These are phyloP conservation scores for Pseudococcus jackbeardsleyi DNA, from an alignment of 2,888 invertebrate genomes.

Conservation along the genomic window DNA sequence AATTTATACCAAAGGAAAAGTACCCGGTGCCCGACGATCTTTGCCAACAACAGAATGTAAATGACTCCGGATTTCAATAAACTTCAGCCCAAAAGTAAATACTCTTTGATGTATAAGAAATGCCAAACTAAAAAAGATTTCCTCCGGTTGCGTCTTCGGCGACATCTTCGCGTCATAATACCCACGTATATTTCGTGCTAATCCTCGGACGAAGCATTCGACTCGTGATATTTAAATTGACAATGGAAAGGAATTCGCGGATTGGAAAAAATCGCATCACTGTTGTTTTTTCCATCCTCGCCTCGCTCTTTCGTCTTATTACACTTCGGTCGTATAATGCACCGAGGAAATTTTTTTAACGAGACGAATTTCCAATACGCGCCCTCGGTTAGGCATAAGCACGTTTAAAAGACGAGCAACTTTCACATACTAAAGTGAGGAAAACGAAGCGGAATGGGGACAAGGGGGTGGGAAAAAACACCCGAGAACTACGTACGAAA, in stretches of 20 bases:
- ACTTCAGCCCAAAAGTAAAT: constrained; percentile 63
- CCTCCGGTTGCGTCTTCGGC: background rate
- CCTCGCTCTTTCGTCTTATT: background rate
- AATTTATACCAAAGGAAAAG: constrained; percentile 14
- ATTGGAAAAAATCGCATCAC: background rate
- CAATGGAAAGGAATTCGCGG: background rate
- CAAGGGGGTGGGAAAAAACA: background rate
- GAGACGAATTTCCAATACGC: background rate
- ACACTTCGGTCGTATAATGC: background rate
- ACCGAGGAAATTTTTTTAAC: background rate
- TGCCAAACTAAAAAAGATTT: background rate
- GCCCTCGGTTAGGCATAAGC: background rate
- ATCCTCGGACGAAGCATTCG: background rate
- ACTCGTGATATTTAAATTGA: background rate
- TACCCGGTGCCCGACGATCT: background rate
- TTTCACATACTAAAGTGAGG: background rate
- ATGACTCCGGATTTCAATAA: constrained; percentile 60
- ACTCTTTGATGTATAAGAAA: constrained; percentile 57
- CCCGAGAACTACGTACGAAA: background rate
- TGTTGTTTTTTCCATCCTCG: background rate
- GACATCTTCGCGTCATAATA: background rate
- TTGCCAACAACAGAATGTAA: constrained; percentile 52
- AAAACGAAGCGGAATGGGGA: background rate
- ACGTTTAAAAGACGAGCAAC: background rate
- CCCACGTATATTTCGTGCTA: background rate